Evolutionary conservation across 2,113 vertebrate species (phyloP).

Genomic region (Nesogale talazaci): DNA sequence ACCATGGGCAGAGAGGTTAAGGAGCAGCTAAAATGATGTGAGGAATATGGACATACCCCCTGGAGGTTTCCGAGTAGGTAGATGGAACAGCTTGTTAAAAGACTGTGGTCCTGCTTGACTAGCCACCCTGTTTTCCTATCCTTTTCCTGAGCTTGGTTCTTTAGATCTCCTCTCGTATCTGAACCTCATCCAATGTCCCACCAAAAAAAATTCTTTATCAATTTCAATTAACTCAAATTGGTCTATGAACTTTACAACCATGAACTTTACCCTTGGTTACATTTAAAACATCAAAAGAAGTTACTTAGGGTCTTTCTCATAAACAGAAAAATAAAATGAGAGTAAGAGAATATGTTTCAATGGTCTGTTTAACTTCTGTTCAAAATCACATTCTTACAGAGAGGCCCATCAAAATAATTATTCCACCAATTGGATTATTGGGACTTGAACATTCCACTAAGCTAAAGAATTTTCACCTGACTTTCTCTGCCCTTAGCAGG

Average conservation of each 20-base stretch:
- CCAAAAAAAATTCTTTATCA: neutral
- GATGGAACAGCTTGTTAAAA: neutral
- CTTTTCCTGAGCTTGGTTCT: neutral
- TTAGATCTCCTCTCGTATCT: neutral
- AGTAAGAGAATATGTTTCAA: neutral
- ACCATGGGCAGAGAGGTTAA: neutral
- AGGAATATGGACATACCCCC: neutral
- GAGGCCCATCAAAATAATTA: neutral
- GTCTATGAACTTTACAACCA: neutral
- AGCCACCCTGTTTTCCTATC: neutral
- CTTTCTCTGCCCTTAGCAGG: neutral
- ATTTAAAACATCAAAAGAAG: neutral
- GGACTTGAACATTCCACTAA: neutral
- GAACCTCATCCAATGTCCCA: neutral
- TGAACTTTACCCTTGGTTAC: neutral
- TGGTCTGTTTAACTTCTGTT: neutral
- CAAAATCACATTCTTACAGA: neutral
- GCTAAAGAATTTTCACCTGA: neutral
- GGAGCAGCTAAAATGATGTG: neutral
- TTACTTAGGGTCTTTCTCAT: neutral
- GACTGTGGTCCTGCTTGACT: accelerated
- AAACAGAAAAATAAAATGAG: slow-evolving; percentile 20
- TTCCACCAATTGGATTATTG: neutral
- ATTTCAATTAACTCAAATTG: neutral
- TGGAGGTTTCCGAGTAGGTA: neutral